A percentile compares a stretch with the other conserved stretches of the same genome.
Conservation (phyloP, 1,140 invertebrate genomes). For the Zophobas morio region DNA sequence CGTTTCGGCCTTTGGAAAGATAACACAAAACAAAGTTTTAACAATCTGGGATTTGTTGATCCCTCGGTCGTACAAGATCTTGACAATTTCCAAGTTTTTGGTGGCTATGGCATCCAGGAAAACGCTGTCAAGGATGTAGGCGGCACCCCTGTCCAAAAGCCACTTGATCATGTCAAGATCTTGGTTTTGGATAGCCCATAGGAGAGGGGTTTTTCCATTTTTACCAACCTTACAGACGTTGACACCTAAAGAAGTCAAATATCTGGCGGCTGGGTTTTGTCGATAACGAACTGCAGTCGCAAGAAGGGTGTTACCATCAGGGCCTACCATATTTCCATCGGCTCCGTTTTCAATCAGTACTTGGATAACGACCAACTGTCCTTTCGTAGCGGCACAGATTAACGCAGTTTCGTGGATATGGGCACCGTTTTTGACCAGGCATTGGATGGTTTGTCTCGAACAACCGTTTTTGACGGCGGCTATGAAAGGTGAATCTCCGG, state of each 20-base stretch:
- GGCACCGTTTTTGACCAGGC: not conserved
- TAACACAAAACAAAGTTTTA: no score
- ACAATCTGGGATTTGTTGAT: not conserved
- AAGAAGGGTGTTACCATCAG: conserved; percentile 85
- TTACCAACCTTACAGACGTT: conserved; percentile 83
- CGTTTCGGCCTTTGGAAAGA: no score
- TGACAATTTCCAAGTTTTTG: not conserved
- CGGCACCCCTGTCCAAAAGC: not conserved
- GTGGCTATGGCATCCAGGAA: not conserved
- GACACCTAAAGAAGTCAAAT: conserved; percentile 80
- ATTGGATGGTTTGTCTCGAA: not conserved
- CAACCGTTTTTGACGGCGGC: not conserved
- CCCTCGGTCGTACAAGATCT: not conserved
- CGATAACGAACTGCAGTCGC: conserved; percentile 86
- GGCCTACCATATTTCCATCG: conserved; percentile 74
- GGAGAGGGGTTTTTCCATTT: conserved; percentile 60
- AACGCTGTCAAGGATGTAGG: not conserved
- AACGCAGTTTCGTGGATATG: not conserved
- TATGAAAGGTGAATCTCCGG: not conserved
- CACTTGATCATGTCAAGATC: not conserved
- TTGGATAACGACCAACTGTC: not conserved
- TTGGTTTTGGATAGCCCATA: not conserved
- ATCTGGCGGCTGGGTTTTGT: conserved; percentile 85
- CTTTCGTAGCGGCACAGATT: not conserved
- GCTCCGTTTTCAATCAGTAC: conserved; percentile 16